Evolutionary conservation across 2,113 vertebrate species (phyloP).

Genomic region (Echinops telfairi): DNA sequence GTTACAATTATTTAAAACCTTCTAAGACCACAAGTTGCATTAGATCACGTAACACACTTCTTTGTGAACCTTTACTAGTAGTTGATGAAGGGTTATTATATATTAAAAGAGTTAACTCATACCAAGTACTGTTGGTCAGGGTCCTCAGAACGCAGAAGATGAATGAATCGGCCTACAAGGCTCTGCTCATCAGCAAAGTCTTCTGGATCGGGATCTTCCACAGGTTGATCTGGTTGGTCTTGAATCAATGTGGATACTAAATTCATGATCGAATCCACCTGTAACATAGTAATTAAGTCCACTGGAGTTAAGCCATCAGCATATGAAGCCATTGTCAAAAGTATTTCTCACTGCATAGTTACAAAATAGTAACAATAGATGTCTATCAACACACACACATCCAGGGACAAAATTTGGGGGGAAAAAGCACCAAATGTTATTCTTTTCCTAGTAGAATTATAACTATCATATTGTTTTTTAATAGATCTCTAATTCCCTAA

Average conservation of each 20-base stretch:
- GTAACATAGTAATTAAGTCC: neutral
- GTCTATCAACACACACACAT: neutral
- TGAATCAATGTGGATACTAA: slow-evolving; percentile 97
- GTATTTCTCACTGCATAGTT: neutral
- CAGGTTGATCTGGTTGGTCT: slow-evolving; percentile 98
- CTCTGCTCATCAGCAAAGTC: slow-evolving; percentile 99
- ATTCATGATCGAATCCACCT: slow-evolving; percentile 98
- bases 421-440: neutral
- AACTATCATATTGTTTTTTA: neutral
- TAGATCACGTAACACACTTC: neutral
- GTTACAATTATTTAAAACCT: neutral
- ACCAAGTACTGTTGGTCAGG: slow-evolving; percentile 98
- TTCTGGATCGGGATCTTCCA: slow-evolving; percentile 97
- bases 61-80: neutral
- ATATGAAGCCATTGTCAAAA: slow-evolving; percentile 6
- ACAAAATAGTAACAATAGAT: neutral
- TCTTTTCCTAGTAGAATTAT: neutral
- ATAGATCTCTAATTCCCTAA: neutral
- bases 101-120: slow-evolving; percentile 18
- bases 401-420: neutral
- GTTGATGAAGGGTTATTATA: neutral
- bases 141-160: slow-evolving; percentile 95
- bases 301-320: neutral
- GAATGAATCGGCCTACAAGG: slow-evolving; percentile 98
- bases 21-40: neutral